Percentiles rank a stretch among this genome's conserved stretches.
These are phyloP conservation scores for Hipposideros armiger DNA, from an alignment of 2,113 vertebrate species.

Conservation along the genomic window DNA sequence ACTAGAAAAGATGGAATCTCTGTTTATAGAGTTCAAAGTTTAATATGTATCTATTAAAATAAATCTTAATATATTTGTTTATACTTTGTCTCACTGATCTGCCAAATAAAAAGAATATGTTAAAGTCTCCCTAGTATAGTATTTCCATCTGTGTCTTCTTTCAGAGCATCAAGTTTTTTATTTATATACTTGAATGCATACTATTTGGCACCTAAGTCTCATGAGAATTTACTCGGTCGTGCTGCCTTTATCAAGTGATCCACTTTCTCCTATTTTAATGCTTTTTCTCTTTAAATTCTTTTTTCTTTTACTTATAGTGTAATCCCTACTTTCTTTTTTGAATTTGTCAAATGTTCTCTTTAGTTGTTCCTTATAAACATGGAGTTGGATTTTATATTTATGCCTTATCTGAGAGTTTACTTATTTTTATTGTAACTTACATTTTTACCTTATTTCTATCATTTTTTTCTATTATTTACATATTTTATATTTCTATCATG, in stretches of 20 bases:
- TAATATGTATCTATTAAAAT: conserved; percentile 12
- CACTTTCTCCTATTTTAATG: not conserved
- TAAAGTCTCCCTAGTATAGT: not conserved
- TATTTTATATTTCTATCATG: conserved; percentile 14
- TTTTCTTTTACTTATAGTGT: not conserved
- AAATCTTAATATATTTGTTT: conserved; percentile 23
- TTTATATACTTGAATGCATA: conserved; percentile 27
- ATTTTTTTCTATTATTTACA: conserved; percentile 2
- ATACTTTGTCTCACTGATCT: conserved; percentile 29
- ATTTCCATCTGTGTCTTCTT: not conserved
- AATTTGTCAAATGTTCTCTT: not conserved
- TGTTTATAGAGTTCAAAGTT: conserved; percentile 49
- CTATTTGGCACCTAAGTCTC: not conserved
- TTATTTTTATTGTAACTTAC: conserved; percentile 41
- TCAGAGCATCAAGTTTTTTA: not conserved
- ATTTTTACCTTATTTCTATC: conserved; percentile 36
- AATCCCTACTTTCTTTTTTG: conserved; percentile 21
- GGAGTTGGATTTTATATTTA: conserved; percentile 42
- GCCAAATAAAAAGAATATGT: not conserved
- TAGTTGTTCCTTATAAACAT: not conserved
- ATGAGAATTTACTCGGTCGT: not conserved
- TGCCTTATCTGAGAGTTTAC: not conserved
- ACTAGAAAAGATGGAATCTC: conserved; percentile 43
- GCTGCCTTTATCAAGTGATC: not conserved
- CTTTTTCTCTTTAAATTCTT: conserved; percentile 18